A percentile compares a stretch with the other conserved stretches of the same genome.
Conservation (phyloP, 2,113 vertebrate genomes). For the Platichthys flesus region DNA sequence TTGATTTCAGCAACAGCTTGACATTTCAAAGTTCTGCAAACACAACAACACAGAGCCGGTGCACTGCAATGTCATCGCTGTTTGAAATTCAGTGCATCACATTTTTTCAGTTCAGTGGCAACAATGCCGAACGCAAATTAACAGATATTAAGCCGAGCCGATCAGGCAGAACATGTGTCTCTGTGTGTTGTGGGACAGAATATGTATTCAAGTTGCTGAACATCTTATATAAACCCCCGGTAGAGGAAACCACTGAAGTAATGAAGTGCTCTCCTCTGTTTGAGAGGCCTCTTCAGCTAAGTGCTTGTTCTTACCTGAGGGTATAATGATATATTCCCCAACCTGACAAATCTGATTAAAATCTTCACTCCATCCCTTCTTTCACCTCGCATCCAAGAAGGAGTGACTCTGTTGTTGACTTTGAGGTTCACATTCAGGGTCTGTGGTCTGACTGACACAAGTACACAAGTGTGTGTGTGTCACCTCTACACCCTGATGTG, state of each 20-base stretch:
- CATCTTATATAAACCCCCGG: slow-evolving; percentile 20
- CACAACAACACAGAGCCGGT: neutral
- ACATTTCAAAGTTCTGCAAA: slow-evolving; percentile 4
- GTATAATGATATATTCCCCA: slow-evolving; percentile 25
- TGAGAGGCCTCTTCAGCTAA: slow-evolving; percentile 41
- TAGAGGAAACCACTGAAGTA: slow-evolving; percentile 25
- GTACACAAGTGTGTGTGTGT: slow-evolving; percentile 1
- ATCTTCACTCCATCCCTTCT: slow-evolving; percentile 5
- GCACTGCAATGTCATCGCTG: neutral
- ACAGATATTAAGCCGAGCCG: slow-evolving; percentile 23
- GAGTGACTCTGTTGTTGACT: slow-evolving; percentile 12
- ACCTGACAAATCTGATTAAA: slow-evolving; percentile 32
- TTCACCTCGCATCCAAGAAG: neutral
- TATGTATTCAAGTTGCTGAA: slow-evolving; percentile 33
- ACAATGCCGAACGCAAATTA: slow-evolving; percentile 13
- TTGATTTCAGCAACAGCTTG: too few species aligned
- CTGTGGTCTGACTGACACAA: neutral
- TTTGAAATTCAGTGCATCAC: slow-evolving; percentile 17
- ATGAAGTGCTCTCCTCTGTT: slow-evolving; percentile 42
- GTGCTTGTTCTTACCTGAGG: slow-evolving; percentile 14
- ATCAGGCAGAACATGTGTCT: slow-evolving; percentile 22
- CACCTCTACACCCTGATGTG: slow-evolving; percentile 14
- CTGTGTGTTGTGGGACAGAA: neutral
- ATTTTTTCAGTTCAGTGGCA: neutral
- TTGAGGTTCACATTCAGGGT: neutral